Percentiles rank a stretch among this genome's conserved stretches.
phyloP scores from a whole-genome alignment of 1,140 invertebrate genomes.

The Lanistes nyassanus region DNA sequence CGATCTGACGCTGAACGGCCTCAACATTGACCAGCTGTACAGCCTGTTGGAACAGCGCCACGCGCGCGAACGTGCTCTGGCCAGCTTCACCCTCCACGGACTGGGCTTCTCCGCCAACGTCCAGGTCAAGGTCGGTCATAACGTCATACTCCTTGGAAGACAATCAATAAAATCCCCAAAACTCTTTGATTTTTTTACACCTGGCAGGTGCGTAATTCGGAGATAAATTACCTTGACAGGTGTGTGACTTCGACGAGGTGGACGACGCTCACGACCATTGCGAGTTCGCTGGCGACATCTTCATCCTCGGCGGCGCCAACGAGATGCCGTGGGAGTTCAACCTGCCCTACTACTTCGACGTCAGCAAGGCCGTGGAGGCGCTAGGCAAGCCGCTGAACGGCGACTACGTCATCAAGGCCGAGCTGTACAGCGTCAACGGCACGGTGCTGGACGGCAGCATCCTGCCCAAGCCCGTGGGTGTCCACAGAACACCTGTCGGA shows the following conservation, averaged over 20 bases:
- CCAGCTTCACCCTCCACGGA: constrained; percentile 27
- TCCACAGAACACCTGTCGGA: constrained; percentile 24
- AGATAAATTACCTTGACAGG: constrained; percentile 2
- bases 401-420: constrained; percentile 28
- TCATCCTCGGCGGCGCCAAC: constrained; percentile 30
- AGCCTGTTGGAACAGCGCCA: constrained; percentile 17
- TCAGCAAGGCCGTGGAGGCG: constrained; percentile 27
- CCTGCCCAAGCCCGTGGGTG: constrained; percentile 26
- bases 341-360: constrained; percentile 34
- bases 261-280: constrained; percentile 24
- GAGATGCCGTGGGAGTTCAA: constrained; percentile 36
- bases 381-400: constrained; percentile 17
- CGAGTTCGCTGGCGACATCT: constrained; percentile 32
- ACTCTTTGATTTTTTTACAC: neutral
- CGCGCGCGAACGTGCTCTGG: constrained; percentile 19
- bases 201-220: too few relatives aligned
- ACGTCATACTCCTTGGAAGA: too few relatives aligned
- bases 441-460: constrained; percentile 18
- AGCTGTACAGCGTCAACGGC: constrained; percentile 36
- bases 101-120: constrained; percentile 32
- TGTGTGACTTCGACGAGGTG: constrained; percentile 14
- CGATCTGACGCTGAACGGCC: constrained; percentile 28
- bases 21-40: constrained; percentile 24
- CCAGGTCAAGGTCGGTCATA: constrained; percentile 15
- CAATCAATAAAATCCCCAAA: too few relatives aligned